phyloP scores from a whole-genome alignment of 2,888 invertebrate species.

The Ichneumoninae sp. region DNA sequence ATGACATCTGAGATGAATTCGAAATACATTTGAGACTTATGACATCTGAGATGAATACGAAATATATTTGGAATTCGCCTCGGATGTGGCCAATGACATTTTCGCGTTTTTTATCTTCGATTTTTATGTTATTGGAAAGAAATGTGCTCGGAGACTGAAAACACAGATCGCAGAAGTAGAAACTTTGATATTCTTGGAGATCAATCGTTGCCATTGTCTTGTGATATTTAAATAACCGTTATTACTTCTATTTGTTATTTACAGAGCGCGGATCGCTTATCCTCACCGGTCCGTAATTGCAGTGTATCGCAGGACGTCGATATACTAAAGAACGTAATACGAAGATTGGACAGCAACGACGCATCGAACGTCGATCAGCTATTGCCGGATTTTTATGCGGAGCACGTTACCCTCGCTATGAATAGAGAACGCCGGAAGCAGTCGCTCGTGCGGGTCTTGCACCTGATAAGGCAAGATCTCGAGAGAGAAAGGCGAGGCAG shows the following conservation, averaged over 20 bases:
- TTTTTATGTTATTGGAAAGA: neutral
- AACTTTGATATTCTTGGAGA: neutral
- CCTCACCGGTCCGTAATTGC: constrained; percentile 87
- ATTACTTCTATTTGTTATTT: constrained; percentile 69
- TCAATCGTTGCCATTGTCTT: constrained; percentile 4
- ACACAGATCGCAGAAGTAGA: neutral
- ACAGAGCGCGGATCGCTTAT: constrained; percentile 89
- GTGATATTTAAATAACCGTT: neutral
- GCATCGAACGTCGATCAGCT: constrained; percentile 91
- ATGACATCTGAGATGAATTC: no score
- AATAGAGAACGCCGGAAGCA: constrained; percentile 94
- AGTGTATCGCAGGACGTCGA: constrained; percentile 88
- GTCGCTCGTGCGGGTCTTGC: constrained; percentile 93
- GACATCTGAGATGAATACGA: no score
- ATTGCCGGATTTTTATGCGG: constrained; percentile 97
- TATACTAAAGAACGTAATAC: constrained; percentile 88
- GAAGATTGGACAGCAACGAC: constrained; percentile 89
- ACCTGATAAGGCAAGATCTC: constrained; percentile 94
- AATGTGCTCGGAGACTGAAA: neutral
- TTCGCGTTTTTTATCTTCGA: no score
- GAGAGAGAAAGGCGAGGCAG: constrained; percentile 95
- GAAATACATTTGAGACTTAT: no score
- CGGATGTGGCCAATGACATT: no score
- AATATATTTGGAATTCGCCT: no score
- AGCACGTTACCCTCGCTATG: constrained; percentile 97